A percentile compares a stretch with the other conserved stretches of the same genome.
Evolutionary conservation across 2,797 vertebrate species (phyloP).

Genomic region (Hylomyscus alleni): DNA sequence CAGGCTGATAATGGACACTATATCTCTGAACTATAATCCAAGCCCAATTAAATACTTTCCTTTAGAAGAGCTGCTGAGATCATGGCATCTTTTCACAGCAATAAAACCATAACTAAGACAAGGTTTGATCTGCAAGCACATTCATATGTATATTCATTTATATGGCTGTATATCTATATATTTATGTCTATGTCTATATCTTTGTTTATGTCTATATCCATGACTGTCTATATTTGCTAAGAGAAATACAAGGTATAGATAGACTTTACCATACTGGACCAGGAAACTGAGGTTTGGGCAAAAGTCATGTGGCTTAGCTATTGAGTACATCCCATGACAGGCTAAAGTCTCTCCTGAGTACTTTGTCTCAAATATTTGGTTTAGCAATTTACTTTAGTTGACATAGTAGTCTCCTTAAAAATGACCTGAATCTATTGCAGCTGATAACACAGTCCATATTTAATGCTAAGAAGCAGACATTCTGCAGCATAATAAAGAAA

Average conservation of each 20-base stretch:
- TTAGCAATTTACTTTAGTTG: not conserved
- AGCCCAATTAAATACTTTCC: not conserved
- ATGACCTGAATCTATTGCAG: not conserved
- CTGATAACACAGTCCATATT: constrained; percentile 28
- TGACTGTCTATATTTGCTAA: not conserved
- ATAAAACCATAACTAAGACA: not conserved
- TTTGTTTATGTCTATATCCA: not conserved
- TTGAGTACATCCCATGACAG: not conserved
- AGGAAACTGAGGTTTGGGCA: not conserved
- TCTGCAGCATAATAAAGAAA: constrained; percentile 50
- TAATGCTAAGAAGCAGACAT: constrained; percentile 52
- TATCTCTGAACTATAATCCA: not conserved
- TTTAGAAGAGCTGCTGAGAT: not conserved
- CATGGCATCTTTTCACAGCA: not conserved
- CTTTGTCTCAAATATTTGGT: not conserved
- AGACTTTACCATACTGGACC: not conserved
- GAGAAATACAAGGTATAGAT: not conserved
- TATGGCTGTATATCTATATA: not conserved
- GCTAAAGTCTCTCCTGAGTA: not conserved
- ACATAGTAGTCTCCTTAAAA: not conserved
- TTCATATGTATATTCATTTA: not conserved
- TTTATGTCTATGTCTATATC: not conserved
- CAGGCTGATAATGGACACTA: not conserved
- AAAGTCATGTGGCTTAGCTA: not conserved
- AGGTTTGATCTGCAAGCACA: not conserved